Evolutionary conservation across 1,140 invertebrate genomes (phyloP).

Genomic region (Fopius arisanus): DNA sequence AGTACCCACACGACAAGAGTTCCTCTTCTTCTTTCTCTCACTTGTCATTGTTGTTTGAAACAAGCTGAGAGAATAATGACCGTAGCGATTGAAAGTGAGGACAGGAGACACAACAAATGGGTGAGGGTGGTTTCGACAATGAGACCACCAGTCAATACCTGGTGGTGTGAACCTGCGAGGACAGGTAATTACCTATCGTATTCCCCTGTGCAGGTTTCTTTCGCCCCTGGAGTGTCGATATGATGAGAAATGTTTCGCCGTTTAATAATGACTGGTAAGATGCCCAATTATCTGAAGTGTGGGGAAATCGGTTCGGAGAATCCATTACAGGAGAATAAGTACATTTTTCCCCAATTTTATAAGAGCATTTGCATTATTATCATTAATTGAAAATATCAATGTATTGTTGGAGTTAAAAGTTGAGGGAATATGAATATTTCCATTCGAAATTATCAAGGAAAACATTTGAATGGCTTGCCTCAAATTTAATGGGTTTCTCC

Average conservation of each 20-base stretch:
- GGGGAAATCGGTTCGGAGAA: not conserved
- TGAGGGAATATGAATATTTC: not conserved
- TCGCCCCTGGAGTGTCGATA: not conserved
- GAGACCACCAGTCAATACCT: conserved; percentile 14
- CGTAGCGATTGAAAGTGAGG: not conserved
- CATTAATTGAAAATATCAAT: too few species aligned
- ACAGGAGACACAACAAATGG: conserved; percentile 12
- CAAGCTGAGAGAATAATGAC: not conserved
- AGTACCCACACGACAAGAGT: not conserved
- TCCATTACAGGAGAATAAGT: not conserved
- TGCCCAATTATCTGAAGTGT: not conserved
- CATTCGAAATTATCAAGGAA: not conserved
- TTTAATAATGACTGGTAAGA: not conserved
- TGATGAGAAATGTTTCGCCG: not conserved
- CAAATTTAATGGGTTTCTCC: not conserved
- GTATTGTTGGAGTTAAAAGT: too few species aligned
- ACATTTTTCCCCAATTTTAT: too few species aligned
- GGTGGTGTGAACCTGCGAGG: not conserved
- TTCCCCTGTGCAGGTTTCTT: not conserved
- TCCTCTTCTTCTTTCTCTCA: not conserved
- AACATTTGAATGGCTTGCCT: too few species aligned
- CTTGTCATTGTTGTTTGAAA: not conserved
- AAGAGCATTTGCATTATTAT: too few species aligned
- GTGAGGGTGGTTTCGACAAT: not conserved
- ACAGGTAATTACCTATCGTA: not conserved